Evolutionary conservation across 2,113 vertebrate genomes (phyloP), one percentile per base, ranked within the genome.

Genomic region (Epinephelus cyanopodus): DNA sequence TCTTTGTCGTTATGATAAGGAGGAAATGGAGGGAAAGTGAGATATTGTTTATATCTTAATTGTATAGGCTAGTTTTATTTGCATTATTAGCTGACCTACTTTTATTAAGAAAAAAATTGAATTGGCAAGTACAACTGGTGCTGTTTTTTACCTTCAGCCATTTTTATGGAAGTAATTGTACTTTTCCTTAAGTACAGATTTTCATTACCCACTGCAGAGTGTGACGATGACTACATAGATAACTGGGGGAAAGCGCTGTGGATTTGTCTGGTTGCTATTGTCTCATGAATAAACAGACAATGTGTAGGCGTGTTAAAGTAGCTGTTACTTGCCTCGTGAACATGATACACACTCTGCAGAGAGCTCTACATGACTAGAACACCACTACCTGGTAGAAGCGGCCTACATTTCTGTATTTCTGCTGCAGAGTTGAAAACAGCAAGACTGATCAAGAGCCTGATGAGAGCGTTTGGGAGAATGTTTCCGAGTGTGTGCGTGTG

Each of bases 271-370:
- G 57, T 48, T 74, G 33, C 70, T 62, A 27, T 75, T 71, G 69
- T 84, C 79, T 91, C 81, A 87, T 91, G 62, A 77, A 88, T 80
- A 88, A 84, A 80, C 90, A 90, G 80, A 81, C 48, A 69, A 52
- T 76, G 86, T 69, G 84, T 92, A 64, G 90, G 91, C 29, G 77
- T 75, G 81, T 66, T 82, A 60, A 86, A 87, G 80, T 80, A 86
- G 81, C 78, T 87, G 70, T 82, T 79, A 70, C 72, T 67, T 58
- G 71, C 71, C 75, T 73, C 61, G 48, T 76, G 81, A 80, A 81
- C 74, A 79, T 83, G 78, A 87, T 77, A 66, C 78, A 78, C 67
- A n/a, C 23, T 77, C 62, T 70, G 57, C 61, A 74, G 63, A 79
- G 63, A 82, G 67, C 74, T 76, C 57, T 68, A 65, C 42, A 63